phyloP scores from a whole-genome alignment of 1,140 invertebrate species.

The Armadillidium nasatum region DNA sequence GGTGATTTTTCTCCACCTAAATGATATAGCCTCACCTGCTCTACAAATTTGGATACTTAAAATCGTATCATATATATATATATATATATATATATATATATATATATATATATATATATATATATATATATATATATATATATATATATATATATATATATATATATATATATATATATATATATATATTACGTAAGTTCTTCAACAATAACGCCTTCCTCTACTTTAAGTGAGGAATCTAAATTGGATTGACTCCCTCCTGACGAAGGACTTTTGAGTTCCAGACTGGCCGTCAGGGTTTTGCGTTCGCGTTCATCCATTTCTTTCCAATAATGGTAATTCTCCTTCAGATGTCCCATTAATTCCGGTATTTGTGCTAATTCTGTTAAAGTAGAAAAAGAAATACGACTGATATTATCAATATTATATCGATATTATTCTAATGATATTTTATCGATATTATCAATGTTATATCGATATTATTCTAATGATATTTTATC shows the following conservation, averaged over 20 bases:
- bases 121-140: no score
- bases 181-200: background rate
- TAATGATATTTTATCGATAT: background rate
- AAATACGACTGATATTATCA: background rate
- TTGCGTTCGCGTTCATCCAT: background rate
- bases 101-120: no score
- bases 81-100: no score
- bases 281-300: background rate
- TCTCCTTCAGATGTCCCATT: conserved; percentile 71
- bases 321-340: conserved; percentile 88
- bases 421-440: background rate
- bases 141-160: no score
- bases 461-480: no score
- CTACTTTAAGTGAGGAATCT: background rate
- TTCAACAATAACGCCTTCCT: background rate
- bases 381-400: conserved; percentile 55
- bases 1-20: no score
- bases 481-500: no score
- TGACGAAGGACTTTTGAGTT: background rate
- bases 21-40: no score
- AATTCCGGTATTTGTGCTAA: conserved; percentile 89
- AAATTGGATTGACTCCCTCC: background rate
- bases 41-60: no score
- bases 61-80: no score
- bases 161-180: no score